phyloP scores from a whole-genome alignment of 2,888 invertebrate genomes.

The Agrilus biguttatus region DNA sequence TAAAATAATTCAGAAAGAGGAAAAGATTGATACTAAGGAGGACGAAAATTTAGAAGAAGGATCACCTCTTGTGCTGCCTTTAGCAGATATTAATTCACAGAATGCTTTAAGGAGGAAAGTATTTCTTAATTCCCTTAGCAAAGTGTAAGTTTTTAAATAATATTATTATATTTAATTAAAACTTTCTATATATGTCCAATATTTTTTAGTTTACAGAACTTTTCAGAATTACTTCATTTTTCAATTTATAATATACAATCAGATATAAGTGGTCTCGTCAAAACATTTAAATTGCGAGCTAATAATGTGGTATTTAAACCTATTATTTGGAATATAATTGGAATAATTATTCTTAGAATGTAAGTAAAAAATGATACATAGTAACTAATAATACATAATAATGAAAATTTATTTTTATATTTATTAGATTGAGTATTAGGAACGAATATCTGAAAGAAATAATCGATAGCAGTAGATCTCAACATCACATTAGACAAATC shows the following conservation, averaged over 20 bases:
- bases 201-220: conserved; percentile 17
- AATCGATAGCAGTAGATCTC: conserved; percentile 3
- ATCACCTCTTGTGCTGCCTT: conserved; percentile 37
- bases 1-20: conserved; percentile 9
- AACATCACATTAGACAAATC: conserved; percentile 5
- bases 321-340: conserved; percentile 54
- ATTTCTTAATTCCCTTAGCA: conserved; percentile 50
- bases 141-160: conserved; percentile 32
- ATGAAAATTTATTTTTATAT: neutral
- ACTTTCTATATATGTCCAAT: neutral
- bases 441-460: conserved; percentile 6
- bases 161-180: neutral
- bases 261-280: conserved; percentile 40
- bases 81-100: conserved; percentile 52
- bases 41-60: conserved; percentile 22
- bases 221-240: conserved; percentile 14
- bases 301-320: conserved; percentile 61
- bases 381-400: neutral
- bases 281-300: conserved; percentile 51
- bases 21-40: conserved; percentile 3
- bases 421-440: conserved; percentile 10
- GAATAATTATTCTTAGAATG: conserved; percentile 54
- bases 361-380: conserved; percentile 25
- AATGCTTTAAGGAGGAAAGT: conserved; percentile 52
- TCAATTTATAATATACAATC: conserved; percentile 10